These are phyloP conservation scores for Sebastes trivittatus DNA, from an alignment of 2,797 vertebrate species.

Conservation along the genomic window DNA sequence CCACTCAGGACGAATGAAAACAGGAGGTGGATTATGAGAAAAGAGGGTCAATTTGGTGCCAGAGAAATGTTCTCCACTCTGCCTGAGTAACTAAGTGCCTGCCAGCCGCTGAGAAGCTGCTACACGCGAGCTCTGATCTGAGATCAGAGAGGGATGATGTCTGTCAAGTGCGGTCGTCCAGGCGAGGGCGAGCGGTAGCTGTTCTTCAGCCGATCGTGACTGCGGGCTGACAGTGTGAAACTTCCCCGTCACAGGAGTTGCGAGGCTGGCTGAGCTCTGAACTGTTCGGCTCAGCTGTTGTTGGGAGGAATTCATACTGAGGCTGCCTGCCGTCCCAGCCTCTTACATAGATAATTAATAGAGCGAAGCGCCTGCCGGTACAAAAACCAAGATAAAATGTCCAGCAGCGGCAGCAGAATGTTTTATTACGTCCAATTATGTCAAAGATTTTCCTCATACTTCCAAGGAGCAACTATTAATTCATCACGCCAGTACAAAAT, in stretches of 20 bases:
- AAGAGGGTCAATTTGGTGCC: slow-evolving; percentile 18
- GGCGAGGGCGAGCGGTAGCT: slow-evolving; percentile 27
- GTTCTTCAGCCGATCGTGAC: slow-evolving; percentile 62
- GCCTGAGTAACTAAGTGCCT: slow-evolving; percentile 6
- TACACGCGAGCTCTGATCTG: slow-evolving; percentile 50
- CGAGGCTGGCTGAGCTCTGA: slow-evolving; percentile 37
- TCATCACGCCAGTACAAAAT: background rate
- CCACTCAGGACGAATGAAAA: slow-evolving; percentile 2
- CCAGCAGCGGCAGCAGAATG: background rate
- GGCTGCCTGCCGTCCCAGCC: background rate
- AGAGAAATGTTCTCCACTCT: slow-evolving; percentile 23
- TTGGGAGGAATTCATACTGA: slow-evolving; percentile 20
- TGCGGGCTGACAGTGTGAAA: slow-evolving; percentile 55
- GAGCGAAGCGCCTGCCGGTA: background rate
- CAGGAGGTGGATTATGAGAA: slow-evolving; percentile 8
- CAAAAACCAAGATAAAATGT: slow-evolving; percentile 15
- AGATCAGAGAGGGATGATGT: slow-evolving; percentile 59
- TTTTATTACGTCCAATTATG: slow-evolving; percentile 17
- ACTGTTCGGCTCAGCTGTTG: slow-evolving; percentile 36
- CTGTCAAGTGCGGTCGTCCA: slow-evolving; percentile 38
- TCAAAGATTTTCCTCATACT: background rate
- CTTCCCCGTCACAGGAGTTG: slow-evolving; percentile 38
- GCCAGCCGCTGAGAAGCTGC: slow-evolving; percentile 26
- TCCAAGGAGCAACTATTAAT: slow-evolving; percentile 10
- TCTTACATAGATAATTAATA: slow-evolving; percentile 11